Evolutionary conservation across 2,888 invertebrate species (phyloP).

Genomic region (Aleiodes leptofemur): DNA sequence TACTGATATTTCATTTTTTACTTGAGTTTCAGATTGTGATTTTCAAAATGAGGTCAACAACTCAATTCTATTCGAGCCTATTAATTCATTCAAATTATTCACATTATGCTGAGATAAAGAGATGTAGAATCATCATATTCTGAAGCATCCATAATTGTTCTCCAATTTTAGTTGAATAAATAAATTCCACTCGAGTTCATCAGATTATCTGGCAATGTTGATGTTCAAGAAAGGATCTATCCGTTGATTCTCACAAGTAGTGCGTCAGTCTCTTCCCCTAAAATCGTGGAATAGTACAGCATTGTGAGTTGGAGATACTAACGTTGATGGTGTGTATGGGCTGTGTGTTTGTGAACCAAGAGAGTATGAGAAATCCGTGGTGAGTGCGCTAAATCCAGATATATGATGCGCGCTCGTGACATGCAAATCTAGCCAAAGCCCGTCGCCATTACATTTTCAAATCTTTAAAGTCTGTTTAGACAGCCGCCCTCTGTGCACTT

Average conservation of each 20-base stretch:
- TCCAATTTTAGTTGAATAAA: constrained; percentile 29
- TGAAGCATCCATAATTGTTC: background rate
- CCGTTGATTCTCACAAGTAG: constrained; percentile 51
- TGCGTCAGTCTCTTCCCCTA: constrained; percentile 41
- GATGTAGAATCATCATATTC: too few species aligned
- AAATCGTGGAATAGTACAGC: constrained; percentile 37
- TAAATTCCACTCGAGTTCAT: constrained; percentile 73
- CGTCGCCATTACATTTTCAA: constrained; percentile 75
- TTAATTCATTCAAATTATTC: background rate
- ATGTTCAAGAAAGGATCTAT: constrained; percentile 62
- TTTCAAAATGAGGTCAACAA: constrained; percentile 4
- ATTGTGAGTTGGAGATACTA: constrained; percentile 9
- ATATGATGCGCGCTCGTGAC: constrained; percentile 75
- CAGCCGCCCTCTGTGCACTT: constrained; percentile 65
- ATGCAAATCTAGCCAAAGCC: constrained; percentile 75
- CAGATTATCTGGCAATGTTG: constrained; percentile 73
- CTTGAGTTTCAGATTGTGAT: constrained; percentile 33
- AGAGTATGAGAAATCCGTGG: constrained; percentile 54
- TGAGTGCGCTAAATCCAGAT: constrained; percentile 74
- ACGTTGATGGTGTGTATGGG: constrained; percentile 47
- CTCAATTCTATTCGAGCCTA: background rate
- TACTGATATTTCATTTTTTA: constrained; percentile 42
- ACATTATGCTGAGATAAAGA: too few species aligned
- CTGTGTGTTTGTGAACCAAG: constrained; percentile 40
- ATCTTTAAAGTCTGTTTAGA: constrained; percentile 76